Conservation (phyloP, 2,113 vertebrate species). For the Charina bottae region DNA sequence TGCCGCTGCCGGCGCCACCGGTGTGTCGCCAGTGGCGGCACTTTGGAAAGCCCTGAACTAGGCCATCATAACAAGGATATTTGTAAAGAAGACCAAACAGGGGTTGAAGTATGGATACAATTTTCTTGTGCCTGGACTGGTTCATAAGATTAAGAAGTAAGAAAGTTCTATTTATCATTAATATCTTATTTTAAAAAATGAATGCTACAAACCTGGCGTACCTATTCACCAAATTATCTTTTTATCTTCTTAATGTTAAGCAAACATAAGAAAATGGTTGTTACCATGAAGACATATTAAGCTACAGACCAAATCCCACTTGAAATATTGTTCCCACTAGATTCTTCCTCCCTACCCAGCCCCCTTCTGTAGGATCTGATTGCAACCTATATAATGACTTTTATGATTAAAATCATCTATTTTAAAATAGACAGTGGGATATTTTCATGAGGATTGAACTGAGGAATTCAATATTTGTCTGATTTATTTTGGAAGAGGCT, state of each 20-base stretch:
- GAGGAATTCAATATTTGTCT: constrained; percentile 8
- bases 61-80: background rate
- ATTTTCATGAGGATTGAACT: constrained; percentile 31
- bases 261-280: constrained; percentile 42
- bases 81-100: background rate
- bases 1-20: no score
- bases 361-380: background rate
- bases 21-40: no score
- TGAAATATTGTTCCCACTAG: constrained; percentile 36
- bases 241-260: constrained; percentile 7
- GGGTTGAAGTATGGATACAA: background rate
- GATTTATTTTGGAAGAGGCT: background rate
- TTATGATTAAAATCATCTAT: constrained; percentile 31
- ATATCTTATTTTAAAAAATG: constrained; percentile 56
- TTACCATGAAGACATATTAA: constrained; percentile 37
- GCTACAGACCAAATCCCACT: constrained; percentile 38
- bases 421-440: constrained; percentile 23
- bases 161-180: constrained; percentile 64
- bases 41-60: no score
- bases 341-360: background rate
- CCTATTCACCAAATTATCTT: constrained; percentile 14
- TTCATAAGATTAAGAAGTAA: background rate
- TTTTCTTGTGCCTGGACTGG: background rate
- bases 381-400: constrained; percentile 41
- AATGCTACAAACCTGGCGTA: constrained; percentile 6